Base-by-base conservation (phyloP, 2,888 invertebrate species). In the Papilio demoleus region DNA sequence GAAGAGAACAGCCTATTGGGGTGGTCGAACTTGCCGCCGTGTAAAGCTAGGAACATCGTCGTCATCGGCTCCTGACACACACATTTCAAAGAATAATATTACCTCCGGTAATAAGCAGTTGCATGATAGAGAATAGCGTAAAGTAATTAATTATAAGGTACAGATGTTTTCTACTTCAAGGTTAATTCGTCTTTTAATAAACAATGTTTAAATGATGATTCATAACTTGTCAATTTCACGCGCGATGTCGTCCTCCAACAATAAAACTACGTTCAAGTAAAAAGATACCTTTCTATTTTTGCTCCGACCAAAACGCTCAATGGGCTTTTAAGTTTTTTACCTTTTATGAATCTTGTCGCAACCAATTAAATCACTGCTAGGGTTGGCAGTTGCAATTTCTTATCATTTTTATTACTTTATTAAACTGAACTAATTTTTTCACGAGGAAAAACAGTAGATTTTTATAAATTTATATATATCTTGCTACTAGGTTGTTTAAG, bases 11-110 rank as follows among this genome's bases (percentile, higher is more conserved):
- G 94, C 65, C 99, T 93, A 92, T 99, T 99, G 2, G 99, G 99
- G 87, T 99, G 99, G 88, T 99, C 99, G 89, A 99, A 99, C 88
- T 99, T 99, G 71, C 99, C 99, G 59, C 99, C 99, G 93, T 99
- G 99, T 58, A 99, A 94, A 47, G 98, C 97, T 77, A 99, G 94
- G 93, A 99, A 99, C 97, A 99, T 98, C 45, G 99, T 98, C n/a
- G 99, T 99, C 93, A 99, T 98, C 1, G 99, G 99, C 90, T 99
- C 99, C 97, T 98, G 87, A 2, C 89, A 87, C 70, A 70, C 71
- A 71, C 0, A 1, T 36, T 2, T 9, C 11, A n/a, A n/a, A n/a
- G n/a, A 40, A 40, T n/a, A 40, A n/a, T n/a, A 6, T n/a, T 6
- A 40, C 17, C 4, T 40, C 40, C 5, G 5, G n/a, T 40, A 6